phyloP scores from a whole-genome alignment of 1,140 invertebrate genomes.

The Chrysomallon squamiferum region DNA sequence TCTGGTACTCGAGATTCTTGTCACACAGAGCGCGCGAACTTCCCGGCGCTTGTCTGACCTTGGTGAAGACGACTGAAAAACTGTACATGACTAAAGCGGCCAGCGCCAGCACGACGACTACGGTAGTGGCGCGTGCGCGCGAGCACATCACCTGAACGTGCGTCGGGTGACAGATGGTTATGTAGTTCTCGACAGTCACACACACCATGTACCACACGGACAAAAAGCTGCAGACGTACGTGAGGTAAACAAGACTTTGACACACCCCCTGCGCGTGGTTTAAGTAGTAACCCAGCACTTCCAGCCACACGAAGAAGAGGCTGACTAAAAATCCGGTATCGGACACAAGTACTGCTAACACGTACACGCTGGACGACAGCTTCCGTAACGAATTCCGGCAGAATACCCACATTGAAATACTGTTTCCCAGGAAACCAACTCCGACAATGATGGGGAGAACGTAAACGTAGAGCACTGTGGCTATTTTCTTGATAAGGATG shows the following conservation, averaged over 20 bases:
- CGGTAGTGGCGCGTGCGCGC: slow-evolving; percentile 70
- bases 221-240: slow-evolving; percentile 74
- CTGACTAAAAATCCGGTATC: slow-evolving; percentile 34
- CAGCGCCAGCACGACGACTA: slow-evolving; percentile 67
- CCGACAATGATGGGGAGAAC: slow-evolving; percentile 32
- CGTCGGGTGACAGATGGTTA: slow-evolving; percentile 79
- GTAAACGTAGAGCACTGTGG: slow-evolving; percentile 24
- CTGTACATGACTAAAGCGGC: slow-evolving; percentile 68
- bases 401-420: slow-evolving; percentile 26
- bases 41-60: background rate
- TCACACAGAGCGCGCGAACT: slow-evolving; percentile 5
- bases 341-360: slow-evolving; percentile 31
- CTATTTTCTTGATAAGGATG: slow-evolving; percentile 5
- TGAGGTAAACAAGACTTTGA: slow-evolving; percentile 75
- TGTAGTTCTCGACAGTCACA: slow-evolving; percentile 83
- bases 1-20: slow-evolving; percentile 6
- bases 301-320: slow-evolving; percentile 35
- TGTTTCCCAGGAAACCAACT: slow-evolving; percentile 31
- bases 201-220: slow-evolving; percentile 85
- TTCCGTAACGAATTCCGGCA: slow-evolving; percentile 20
- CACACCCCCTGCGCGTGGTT: slow-evolving; percentile 62
- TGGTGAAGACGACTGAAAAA: slow-evolving; percentile 18
- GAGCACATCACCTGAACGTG: slow-evolving; percentile 79
- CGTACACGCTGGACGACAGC: slow-evolving; percentile 36
- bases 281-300: slow-evolving; percentile 23